Evolutionary conservation across 2,888 invertebrate species (phyloP).

Genomic region (Trichopria drosophilae): DNA sequence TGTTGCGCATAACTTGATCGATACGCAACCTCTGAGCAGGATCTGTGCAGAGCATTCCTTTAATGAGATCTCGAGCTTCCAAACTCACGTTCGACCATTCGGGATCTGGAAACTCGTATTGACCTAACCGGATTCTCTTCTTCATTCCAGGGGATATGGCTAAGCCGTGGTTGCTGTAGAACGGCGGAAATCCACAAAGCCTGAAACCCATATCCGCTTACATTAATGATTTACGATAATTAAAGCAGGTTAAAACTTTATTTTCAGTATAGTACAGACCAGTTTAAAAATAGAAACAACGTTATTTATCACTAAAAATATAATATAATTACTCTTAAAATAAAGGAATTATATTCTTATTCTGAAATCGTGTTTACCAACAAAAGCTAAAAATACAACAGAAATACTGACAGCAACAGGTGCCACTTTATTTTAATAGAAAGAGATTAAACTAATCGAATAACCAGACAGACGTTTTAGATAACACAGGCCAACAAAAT

Average conservation of each 20-base stretch:
- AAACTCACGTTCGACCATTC: conserved; percentile 94
- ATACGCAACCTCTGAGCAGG: conserved; percentile 88
- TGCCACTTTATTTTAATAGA: no score
- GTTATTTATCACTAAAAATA: no score
- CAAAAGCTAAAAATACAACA: no score
- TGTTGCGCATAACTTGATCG: conserved; percentile 84
- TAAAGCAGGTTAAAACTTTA: background rate
- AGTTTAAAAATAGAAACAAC: no score
- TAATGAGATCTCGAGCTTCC: conserved; percentile 94
- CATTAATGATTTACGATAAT: background rate
- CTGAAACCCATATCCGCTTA: conserved; percentile 48
- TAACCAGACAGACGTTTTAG: no score
- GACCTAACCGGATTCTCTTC: conserved; percentile 90
- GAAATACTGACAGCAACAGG: no score
- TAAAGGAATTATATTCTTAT: no score
- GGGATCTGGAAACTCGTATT: conserved; percentile 95
- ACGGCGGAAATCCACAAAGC: conserved; percentile 97
- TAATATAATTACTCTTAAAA: no score
- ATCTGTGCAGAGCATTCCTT: conserved; percentile 91
- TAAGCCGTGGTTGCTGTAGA: conserved; percentile 95
- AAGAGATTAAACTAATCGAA: no score
- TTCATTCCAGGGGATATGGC: conserved; percentile 99
- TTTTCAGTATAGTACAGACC: background rate
- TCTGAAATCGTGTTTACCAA: no score
- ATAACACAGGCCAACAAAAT: no score